Percentiles rank a stretch among this genome's conserved stretches.
Evolutionary conservation across 2,113 vertebrate genomes (phyloP).

Genomic region (Xerus inauris): DNA sequence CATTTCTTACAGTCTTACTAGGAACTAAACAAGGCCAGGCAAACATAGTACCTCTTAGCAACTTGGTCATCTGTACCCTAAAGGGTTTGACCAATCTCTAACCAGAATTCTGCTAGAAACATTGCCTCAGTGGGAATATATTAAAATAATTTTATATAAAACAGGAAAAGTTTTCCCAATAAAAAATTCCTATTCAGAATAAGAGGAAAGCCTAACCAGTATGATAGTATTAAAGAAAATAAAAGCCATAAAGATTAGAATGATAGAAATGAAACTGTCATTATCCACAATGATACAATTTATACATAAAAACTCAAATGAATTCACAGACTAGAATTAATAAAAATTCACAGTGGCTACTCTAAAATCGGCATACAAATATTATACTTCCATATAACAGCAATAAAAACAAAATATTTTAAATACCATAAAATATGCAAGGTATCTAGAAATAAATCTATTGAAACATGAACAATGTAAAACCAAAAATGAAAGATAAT

Average conservation of each 20-base stretch:
- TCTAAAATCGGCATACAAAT: background rate
- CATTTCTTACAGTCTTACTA: background rate
- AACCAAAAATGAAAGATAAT: slow-evolving; percentile 10
- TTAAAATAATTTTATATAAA: slow-evolving; percentile 16
- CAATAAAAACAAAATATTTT: background rate
- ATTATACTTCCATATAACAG: background rate
- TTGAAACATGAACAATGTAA: background rate
- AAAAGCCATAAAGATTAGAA: background rate
- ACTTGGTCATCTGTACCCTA: slow-evolving; percentile 48
- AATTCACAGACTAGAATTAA: background rate
- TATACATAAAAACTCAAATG: background rate
- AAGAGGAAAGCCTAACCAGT: background rate
- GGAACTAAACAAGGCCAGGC: background rate
- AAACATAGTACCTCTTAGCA: background rate
- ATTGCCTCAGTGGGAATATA: background rate
- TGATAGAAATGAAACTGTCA: background rate
- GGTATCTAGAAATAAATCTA: background rate
- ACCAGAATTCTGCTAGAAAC: background rate
- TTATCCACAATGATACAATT: background rate
- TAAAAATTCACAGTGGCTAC: slow-evolving; percentile 14
- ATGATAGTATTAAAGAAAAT: background rate
- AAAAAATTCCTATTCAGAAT: background rate
- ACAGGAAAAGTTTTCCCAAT: background rate
- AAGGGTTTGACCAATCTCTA: slow-evolving; percentile 44
- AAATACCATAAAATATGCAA: slow-evolving; percentile 24